These are phyloP conservation scores for Palloptera scutellata DNA, from an alignment of 2,888 invertebrate genomes.

Conservation along the genomic window DNA sequence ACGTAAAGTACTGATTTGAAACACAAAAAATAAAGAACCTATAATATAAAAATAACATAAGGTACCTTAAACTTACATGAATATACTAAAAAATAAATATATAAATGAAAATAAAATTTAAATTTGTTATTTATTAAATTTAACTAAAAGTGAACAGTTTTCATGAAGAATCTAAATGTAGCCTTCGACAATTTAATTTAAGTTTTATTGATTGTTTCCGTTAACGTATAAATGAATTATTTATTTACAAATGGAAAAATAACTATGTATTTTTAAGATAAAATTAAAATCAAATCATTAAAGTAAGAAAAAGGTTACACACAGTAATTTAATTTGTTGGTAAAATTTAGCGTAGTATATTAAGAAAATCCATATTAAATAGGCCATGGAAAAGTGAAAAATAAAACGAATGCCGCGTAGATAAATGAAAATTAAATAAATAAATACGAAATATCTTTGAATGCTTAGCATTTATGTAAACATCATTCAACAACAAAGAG, in stretches of 20 bases:
- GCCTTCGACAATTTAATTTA: constrained; percentile 10
- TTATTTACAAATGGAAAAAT: constrained; percentile 1
- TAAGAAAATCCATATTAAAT: not conserved
- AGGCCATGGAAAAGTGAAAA: not conserved
- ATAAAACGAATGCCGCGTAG: not conserved
- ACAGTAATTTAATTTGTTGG: constrained; percentile 21
- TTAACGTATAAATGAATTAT: constrained; percentile 11
- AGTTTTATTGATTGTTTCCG: constrained; percentile 13
- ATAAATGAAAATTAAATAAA: constrained; percentile 2
- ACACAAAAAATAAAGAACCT: not conserved
- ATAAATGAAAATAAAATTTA: constrained; percentile 1
- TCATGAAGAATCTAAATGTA: constrained; percentile 23
- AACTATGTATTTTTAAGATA: constrained; percentile 6
- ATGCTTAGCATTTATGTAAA: constrained; percentile 23
- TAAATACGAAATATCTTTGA: constrained; percentile 16
- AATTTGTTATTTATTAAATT: constrained; percentile 19
- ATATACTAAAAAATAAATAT: not conserved
- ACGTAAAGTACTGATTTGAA: constrained; percentile 19
- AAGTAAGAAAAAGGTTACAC: not conserved
- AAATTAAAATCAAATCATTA: constrained; percentile 9
- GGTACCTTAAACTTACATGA: constrained; percentile 19
- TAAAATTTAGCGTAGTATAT: constrained; percentile 14
- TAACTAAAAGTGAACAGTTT: constrained; percentile 12
- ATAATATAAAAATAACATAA: constrained; percentile 21
- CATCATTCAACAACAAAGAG: constrained; percentile 3